phyloP scores from a whole-genome alignment of 2,113 vertebrate species.

The Micromys minutus region DNA sequence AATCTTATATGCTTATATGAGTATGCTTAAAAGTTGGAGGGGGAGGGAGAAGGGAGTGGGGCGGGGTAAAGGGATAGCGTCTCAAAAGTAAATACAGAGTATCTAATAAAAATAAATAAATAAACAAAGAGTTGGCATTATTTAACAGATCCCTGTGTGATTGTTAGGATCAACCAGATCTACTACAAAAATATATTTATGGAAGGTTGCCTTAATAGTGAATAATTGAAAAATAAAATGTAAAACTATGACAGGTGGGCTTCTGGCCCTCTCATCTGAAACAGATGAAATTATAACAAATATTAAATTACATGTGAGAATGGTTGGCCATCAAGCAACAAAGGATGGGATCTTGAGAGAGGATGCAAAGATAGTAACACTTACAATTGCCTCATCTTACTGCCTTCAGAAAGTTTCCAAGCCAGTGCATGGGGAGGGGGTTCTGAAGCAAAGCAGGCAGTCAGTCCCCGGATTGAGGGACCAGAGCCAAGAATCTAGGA shows the following conservation, averaged over 20 bases:
- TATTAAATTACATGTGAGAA: constrained; percentile 14
- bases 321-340: constrained; percentile 19
- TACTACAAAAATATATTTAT: constrained; percentile 37
- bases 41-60: no score
- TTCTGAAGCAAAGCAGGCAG: constrained; percentile 15
- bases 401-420: constrained; percentile 39
- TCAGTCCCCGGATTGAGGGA: neutral
- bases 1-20: no score
- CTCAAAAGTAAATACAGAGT: no score
- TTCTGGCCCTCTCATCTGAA: constrained; percentile 41
- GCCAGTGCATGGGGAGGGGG: neutral
- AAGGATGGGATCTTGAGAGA: constrained; percentile 20
- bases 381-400: neutral
- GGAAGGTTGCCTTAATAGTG: constrained; percentile 30
- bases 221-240: constrained; percentile 24
- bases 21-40: no score
- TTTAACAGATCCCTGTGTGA: constrained; percentile 32
- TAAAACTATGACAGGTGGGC: constrained; percentile 16
- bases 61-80: no score
- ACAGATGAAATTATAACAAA: constrained; percentile 4
- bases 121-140: constrained; percentile 46
- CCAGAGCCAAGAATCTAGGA: neutral
- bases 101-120: no score
- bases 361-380: neutral
- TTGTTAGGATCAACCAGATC: constrained; percentile 37